phyloP scores from a whole-genome alignment of 2,797 vertebrate genomes.

The Mastacembelus armatus region DNA sequence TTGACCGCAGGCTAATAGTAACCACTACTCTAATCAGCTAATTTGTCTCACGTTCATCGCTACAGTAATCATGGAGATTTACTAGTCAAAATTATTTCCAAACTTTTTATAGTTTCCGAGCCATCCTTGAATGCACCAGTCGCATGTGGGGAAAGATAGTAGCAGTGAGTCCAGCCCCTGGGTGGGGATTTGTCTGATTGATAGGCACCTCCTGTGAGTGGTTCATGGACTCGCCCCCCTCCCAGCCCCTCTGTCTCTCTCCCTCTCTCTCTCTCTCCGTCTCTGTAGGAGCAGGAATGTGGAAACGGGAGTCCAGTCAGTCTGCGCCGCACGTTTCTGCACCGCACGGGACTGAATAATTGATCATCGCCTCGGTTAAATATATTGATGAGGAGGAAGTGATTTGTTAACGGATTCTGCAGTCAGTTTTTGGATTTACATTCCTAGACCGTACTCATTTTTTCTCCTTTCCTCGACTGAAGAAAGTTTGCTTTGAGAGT shows the following conservation, averaged over 20 bases:
- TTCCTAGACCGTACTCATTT: conserved; percentile 6
- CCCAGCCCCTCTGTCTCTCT: conserved; percentile 24
- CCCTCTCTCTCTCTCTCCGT: conserved; percentile 25
- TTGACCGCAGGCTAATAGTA: too few species aligned
- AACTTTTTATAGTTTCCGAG: conserved; percentile 14
- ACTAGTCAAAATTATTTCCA: background rate
- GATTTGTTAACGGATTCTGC: conserved; percentile 24
- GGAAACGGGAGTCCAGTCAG: conserved; percentile 48
- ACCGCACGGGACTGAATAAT: conserved; percentile 41
- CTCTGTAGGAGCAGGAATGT: conserved; percentile 77
- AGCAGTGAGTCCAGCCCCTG: conserved; percentile 71
- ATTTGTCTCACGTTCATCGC: too few species aligned
- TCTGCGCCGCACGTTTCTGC: conserved; percentile 46
- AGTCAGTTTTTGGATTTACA: conserved; percentile 37
- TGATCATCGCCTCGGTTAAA: conserved; percentile 31
- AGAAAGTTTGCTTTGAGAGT: conserved; percentile 72
- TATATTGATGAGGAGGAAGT: conserved; percentile 44
- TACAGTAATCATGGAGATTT: too few species aligned
- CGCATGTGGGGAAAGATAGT: conserved; percentile 39
- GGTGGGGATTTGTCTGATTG: conserved; percentile 75
- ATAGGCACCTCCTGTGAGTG: conserved; percentile 69
- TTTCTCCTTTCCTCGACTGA: conserved; percentile 9
- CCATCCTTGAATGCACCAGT: conserved; percentile 43
- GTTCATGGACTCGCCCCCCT: conserved; percentile 48
- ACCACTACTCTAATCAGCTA: too few species aligned